A percentile compares a stretch with the other conserved stretches of the same genome.
Conservation (phyloP, 92 coral and sea anemone genomes). For the Siderastrea siderea region DNA sequence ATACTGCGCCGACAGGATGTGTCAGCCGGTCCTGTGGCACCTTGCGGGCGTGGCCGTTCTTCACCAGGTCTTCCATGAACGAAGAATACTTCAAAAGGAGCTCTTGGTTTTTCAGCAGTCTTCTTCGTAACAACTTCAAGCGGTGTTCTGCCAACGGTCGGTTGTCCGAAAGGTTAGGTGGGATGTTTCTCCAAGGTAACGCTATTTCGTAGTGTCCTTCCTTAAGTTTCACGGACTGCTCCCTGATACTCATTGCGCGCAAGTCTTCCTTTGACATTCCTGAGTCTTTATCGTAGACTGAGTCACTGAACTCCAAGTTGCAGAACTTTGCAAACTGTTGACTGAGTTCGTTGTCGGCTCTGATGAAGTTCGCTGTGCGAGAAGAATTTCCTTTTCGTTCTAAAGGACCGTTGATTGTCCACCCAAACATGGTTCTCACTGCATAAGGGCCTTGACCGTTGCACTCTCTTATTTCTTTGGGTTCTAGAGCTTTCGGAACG, state of each 20-base stretch:
- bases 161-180: slow-evolving; percentile 61
- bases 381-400: slow-evolving; percentile 7
- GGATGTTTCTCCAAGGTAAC: slow-evolving; percentile 67
- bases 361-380: slow-evolving; percentile 47
- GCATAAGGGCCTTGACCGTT: slow-evolving; percentile 47
- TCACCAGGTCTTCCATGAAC: slow-evolving; percentile 62
- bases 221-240: slow-evolving; percentile 4
- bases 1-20: background rate
- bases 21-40: slow-evolving; percentile 2
- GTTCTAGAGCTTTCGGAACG: slow-evolving; percentile 52
- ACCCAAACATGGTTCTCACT: slow-evolving; percentile 41
- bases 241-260: slow-evolving; percentile 18
- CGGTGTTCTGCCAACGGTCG: slow-evolving; percentile 49
- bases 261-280: slow-evolving; percentile 40
- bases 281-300: slow-evolving; percentile 17
- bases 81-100: slow-evolving; percentile 45
- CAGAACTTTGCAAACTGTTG: slow-evolving; percentile 59
- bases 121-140: slow-evolving; percentile 40
- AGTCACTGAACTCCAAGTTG: slow-evolving; percentile 65
- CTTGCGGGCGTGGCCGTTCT: slow-evolving; percentile 60
- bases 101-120: slow-evolving; percentile 29
- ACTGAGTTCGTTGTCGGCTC: slow-evolving; percentile 9
- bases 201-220: slow-evolving; percentile 64
- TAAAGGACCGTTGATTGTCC: slow-evolving; percentile 63
- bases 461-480: slow-evolving; percentile 36